These are phyloP conservation scores for Barbus barbus DNA, from an alignment of 2,113 vertebrate genomes.

Conservation along the genomic window DNA sequence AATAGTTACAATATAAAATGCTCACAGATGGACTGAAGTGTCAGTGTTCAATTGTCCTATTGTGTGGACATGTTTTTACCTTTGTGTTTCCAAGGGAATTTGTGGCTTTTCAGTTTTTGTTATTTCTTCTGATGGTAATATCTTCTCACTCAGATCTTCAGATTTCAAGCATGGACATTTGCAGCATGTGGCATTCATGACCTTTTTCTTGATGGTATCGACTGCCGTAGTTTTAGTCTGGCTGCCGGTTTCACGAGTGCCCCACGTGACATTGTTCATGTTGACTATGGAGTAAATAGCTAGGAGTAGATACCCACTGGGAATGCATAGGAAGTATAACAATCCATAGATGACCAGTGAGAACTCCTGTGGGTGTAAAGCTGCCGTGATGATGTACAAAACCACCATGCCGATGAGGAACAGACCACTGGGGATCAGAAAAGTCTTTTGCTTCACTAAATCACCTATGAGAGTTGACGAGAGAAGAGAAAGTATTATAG, in stretches of 20 bases:
- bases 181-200: constrained; percentile 56
- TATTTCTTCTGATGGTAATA: neutral
- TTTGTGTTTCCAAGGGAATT: neutral
- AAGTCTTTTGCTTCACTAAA: constrained; percentile 55
- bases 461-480: constrained; percentile 45
- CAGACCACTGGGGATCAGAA: constrained; percentile 62
- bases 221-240: constrained; percentile 19
- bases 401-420: constrained; percentile 60
- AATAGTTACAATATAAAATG: no score
- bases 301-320: constrained; percentile 65
- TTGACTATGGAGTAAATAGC: constrained; percentile 68
- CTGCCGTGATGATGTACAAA: constrained; percentile 56
- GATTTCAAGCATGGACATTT: constrained; percentile 33
- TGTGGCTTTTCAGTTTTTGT: neutral
- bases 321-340: constrained; percentile 64
- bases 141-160: neutral
- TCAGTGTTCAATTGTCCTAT: no score
- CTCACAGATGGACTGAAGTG: neutral
- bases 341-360: constrained; percentile 62
- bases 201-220: neutral
- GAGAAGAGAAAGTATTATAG: neutral
- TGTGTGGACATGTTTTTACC: neutral
- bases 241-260: constrained; percentile 59
- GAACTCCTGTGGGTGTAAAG: constrained; percentile 65
- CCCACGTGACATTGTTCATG: constrained; percentile 69